Percentiles rank a stretch among this genome's conserved stretches.
These are phyloP conservation scores for Alectura lathami DNA, from an alignment of 2,113 vertebrate species.

Conservation along the genomic window DNA sequence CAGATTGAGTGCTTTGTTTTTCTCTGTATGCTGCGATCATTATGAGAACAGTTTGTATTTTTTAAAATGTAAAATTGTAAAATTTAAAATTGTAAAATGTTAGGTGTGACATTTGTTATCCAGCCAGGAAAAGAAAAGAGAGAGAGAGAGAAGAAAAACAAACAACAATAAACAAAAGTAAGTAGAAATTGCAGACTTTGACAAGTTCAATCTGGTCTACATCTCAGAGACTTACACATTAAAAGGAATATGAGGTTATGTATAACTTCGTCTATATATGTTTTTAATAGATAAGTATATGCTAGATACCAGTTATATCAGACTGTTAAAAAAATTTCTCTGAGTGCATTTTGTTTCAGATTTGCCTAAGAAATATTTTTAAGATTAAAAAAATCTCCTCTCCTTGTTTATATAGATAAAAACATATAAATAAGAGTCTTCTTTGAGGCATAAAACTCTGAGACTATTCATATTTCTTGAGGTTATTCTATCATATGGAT, in stretches of 20 bases:
- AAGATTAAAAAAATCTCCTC: neutral
- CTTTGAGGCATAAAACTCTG: neutral
- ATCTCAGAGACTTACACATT: too few relatives aligned
- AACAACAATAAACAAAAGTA: neutral
- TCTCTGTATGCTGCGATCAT: neutral
- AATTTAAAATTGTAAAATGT: neutral
- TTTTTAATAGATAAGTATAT: constrained; percentile 11
- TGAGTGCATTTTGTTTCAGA: neutral
- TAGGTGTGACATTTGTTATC: constrained; percentile 8
- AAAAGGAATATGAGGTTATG: neutral
- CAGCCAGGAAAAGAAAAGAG: neutral
- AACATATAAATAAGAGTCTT: neutral
- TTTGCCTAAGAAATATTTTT: neutral
- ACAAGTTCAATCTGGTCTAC: neutral
- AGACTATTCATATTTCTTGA: neutral
- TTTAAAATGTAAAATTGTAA: neutral
- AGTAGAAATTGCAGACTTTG: neutral
- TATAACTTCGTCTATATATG: neutral
- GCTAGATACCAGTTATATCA: neutral
- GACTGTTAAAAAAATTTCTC: neutral
- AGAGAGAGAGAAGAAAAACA: rapidly evolving
- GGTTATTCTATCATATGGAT: neutral
- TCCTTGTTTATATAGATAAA: neutral
- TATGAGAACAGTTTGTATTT: neutral
- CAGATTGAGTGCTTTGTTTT: neutral